phyloP scores from a whole-genome alignment of 1,140 invertebrate species.

The Ips typographus region DNA sequence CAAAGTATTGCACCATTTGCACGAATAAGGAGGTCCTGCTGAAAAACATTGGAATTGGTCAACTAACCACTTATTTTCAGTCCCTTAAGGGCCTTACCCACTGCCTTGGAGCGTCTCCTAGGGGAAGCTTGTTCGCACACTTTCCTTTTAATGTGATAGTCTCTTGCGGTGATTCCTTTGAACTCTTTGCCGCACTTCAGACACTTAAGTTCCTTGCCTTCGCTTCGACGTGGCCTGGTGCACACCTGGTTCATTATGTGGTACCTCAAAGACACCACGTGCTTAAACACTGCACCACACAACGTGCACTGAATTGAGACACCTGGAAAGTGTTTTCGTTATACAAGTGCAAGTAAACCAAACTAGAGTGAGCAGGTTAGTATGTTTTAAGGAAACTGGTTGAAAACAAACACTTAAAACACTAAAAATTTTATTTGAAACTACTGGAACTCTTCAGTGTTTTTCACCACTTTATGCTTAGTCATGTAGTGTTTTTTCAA shows the following conservation, averaged over 20 bases:
- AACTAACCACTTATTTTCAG: neutral
- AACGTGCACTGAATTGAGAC: constrained; percentile 9
- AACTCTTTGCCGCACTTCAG: constrained; percentile 20
- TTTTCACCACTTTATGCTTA: constrained; percentile 12
- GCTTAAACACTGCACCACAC: constrained; percentile 31
- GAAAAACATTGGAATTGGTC: neutral
- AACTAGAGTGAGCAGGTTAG: too few relatives aligned
- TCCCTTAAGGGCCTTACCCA: neutral
- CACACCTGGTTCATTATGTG: constrained; percentile 26
- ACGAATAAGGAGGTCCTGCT: constrained; percentile 19
- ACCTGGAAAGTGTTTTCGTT: constrained; percentile 8
- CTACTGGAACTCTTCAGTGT: neutral
- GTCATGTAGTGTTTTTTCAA: constrained; percentile 19
- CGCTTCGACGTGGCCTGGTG: constrained; percentile 25
- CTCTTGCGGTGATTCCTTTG: constrained; percentile 26
- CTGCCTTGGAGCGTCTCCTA: neutral
- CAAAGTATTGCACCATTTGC: constrained; percentile 11
- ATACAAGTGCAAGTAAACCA: too few relatives aligned
- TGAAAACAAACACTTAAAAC: too few relatives aligned
- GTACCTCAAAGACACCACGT: constrained; percentile 24
- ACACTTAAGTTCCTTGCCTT: constrained; percentile 13
- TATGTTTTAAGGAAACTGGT: too few relatives aligned
- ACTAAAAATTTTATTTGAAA: too few relatives aligned
- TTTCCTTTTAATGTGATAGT: constrained; percentile 26
- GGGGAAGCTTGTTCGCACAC: constrained; percentile 26